These are phyloP conservation scores for Drosophila gunungcola DNA, from an alignment of 1,140 invertebrate species.

Conservation along the genomic window DNA sequence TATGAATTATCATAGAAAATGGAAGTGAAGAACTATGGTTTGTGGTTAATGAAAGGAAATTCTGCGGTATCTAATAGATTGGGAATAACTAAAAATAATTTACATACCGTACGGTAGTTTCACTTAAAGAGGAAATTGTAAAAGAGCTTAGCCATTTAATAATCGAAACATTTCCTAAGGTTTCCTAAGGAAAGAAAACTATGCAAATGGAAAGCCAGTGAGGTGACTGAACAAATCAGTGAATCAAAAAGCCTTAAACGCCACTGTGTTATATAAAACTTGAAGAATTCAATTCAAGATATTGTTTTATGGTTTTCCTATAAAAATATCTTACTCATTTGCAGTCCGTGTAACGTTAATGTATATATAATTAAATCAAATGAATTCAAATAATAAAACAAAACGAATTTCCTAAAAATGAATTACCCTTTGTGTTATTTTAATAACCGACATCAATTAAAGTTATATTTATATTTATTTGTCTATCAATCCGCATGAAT, in stretches of 20 bases:
- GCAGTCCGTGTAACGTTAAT: not conserved
- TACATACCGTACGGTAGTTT: constrained; percentile 11
- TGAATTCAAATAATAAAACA: not conserved
- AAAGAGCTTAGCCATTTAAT: not conserved
- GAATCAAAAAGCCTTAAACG: too few relatives aligned
- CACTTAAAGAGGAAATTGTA: not conserved
- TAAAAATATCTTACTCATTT: not conserved
- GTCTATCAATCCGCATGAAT: constrained; percentile 10
- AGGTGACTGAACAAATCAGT: too few relatives aligned
- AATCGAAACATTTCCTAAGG: not conserved
- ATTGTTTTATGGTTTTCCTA: not conserved
- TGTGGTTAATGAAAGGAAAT: constrained; percentile 52
- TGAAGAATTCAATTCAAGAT: too few relatives aligned
- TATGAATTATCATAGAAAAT: constrained; percentile 46
- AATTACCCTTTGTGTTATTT: not conserved
- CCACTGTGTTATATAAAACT: too few relatives aligned
- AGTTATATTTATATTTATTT: constrained; percentile 17
- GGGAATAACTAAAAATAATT: not conserved
- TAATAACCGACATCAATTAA: constrained; percentile 1
- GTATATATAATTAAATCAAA: not conserved
- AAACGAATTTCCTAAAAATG: not conserved
- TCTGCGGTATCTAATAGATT: not conserved
- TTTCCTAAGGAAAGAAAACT: not conserved
- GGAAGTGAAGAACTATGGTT: constrained; percentile 49
- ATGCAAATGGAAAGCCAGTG: not conserved